Percentiles rank a stretch among this genome's conserved stretches.
Conservation (phyloP, 2,888 invertebrate genomes). For the Diadegma fenestrale region DNA sequence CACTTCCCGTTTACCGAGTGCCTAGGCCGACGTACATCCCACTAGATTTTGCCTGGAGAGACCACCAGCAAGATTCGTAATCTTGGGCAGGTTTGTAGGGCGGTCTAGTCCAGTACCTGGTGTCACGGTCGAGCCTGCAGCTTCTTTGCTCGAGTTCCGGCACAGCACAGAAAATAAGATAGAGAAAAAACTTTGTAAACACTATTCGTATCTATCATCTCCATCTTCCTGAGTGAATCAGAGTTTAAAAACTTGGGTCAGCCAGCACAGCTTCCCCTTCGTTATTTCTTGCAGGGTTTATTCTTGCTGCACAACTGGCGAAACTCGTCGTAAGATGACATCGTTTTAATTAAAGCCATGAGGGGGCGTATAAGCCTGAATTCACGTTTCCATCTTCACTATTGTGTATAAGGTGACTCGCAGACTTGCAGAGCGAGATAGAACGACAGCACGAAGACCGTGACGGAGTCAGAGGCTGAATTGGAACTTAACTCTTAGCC, state of each 20-base stretch:
- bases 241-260: slow-evolving; percentile 14
- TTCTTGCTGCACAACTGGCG: slow-evolving; percentile 53
- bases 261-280: slow-evolving; percentile 38
- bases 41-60: slow-evolving; percentile 18
- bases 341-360: slow-evolving; percentile 77
- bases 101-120: slow-evolving; percentile 12
- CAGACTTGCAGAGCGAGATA: slow-evolving; percentile 7
- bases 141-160: background rate
- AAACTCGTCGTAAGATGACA: slow-evolving; percentile 72
- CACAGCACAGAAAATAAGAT: slow-evolving; percentile 1
- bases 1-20: slow-evolving; percentile 9
- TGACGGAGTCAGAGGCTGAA: background rate
- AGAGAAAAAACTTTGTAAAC: slow-evolving; percentile 21
- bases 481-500: slow-evolving; percentile 25
- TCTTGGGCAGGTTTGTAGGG: slow-evolving; percentile 38
- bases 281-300: slow-evolving; percentile 50
- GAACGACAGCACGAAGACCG: background rate
- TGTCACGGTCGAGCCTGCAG: slow-evolving; percentile 16
- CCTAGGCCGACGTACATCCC: slow-evolving; percentile 21
- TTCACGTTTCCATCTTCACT: slow-evolving; percentile 47
- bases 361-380: slow-evolving; percentile 70
- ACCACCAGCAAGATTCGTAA: slow-evolving; percentile 44
- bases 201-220: slow-evolving; percentile 46
- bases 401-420: slow-evolving; percentile 15
- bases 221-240: slow-evolving; percentile 12